Evolutionary conservation across 2,113 vertebrate genomes (phyloP), one percentile per base, ranked within the genome.

Genomic region (Corythornis cristatus): DNA sequence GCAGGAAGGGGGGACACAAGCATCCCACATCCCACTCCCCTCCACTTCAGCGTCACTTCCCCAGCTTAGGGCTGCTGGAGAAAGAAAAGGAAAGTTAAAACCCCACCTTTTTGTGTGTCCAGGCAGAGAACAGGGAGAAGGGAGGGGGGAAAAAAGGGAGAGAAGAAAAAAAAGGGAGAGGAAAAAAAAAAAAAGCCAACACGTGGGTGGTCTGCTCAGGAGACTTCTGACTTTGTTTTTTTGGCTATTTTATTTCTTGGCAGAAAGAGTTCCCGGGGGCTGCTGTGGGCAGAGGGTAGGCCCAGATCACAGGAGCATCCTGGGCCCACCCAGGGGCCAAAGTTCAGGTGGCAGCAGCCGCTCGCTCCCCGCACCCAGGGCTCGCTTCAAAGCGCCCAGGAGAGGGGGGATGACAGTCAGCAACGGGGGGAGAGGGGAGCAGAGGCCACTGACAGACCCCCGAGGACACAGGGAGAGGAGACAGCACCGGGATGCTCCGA

Each of bases 391-490:
- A 96, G 95, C 20, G 2, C 26, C 5, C 66, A 72, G 26, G n/a
- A 92, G 94, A 95, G 58, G 91, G 90, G 88, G 77, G 89, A 96
- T 96, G 95, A 96, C 85, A 94, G 95, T 96, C 93, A 95, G 95
- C 90, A 93, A 88, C 37, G 40, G 93, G 89, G 48, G 9, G 4
- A 71, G 70, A 35, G 48, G 50, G 74, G 74, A 58, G 50, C 88
- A 91, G 83, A 93, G 83, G 51, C 73, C 76, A 82, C 70, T 46
- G 53, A 54, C 0, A 3, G 35, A 50, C 35, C 29, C 72, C 77
- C 2, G 9, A 81, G 29, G 74, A 77, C 43, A 77, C 8, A 37
- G 16, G 4, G 4, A 8, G 15, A 15, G 33, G 14, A 8, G 9
- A 79, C 16, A 53, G 67, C 20, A 20, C 28, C 31, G 83, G 51